Base-by-base conservation (phyloP, 1,140 invertebrate genomes). In the Delia radicum region DNA sequence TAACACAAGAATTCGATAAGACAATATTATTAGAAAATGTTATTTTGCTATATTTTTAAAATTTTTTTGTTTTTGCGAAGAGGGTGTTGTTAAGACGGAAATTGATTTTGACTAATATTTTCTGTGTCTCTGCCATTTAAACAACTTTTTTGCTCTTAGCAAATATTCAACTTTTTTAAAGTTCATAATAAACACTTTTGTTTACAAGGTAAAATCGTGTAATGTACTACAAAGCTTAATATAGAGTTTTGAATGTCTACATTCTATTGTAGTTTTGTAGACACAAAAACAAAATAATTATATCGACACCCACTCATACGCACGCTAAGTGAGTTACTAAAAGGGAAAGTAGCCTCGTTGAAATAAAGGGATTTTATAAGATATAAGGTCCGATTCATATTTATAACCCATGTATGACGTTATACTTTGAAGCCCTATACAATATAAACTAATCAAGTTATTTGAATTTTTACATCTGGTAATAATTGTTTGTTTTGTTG, bases 161-260 rank as follows among this genome's bases (percentile, higher is more conserved):
- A 7, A 24, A 1, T 55, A 21, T 55, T 55, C 10, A 24, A 21
- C 18, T 55, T 55, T 24, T 55, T 21, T 55, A 55, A 55, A 55
- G 48, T 55, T 55, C 21, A 55, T 55, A 24, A 55, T 55, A 55
- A 55, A 55, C 48, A 55, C 48, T 55, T 55, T 55, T 55, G 48
- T 55, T 55, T 55, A 55, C 48, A 55, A 55, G 48, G 48, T 55
- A 55, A 55, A 55, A 55, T 55, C 48, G 48, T 55, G 48, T 55
- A 55, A 55, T 7, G 24, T 21, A 55, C n/a, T 55, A 2, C 13
- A n/a, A 55, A n/a, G 48, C 48, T 21, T 55, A 21, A 18, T 21
- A 55, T 55, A 7, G 48, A 55, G 37, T 42, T 42, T 42, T 42
- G 37, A 42, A 42, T 21, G 18, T 55, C n/a, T 21, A 55, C n/a